Evolutionary conservation across 2,888 invertebrate genomes (phyloP).

Genomic region (Brachyptera putata): DNA sequence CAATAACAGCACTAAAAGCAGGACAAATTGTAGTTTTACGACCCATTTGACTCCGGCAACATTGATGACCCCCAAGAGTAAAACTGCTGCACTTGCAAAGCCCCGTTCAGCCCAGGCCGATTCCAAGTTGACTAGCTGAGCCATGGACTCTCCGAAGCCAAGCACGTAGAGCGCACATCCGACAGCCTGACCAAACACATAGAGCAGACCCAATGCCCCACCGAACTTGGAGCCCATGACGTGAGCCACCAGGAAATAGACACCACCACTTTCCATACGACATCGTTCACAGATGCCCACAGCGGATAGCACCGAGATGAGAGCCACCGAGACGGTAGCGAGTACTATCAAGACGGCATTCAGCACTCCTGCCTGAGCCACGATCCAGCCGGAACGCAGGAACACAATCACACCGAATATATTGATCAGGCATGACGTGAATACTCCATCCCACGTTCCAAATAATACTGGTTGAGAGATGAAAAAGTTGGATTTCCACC

Average conservation of each 20-base stretch:
- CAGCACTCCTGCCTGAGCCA: slow-evolving; percentile 81
- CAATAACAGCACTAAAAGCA: slow-evolving; percentile 77
- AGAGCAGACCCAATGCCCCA: slow-evolving; percentile 86
- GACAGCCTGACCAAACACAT: slow-evolving; percentile 90
- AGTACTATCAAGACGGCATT: slow-evolving; percentile 76
- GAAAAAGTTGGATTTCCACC: slow-evolving; percentile 97
- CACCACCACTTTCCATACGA: slow-evolving; percentile 94
- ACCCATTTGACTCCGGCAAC: slow-evolving; percentile 98
- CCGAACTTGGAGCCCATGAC: slow-evolving; percentile 91
- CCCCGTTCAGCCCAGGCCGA: slow-evolving; percentile 73
- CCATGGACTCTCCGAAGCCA: slow-evolving; percentile 96
- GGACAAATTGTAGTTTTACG: slow-evolving; percentile 86
- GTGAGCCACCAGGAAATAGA: slow-evolving; percentile 91
- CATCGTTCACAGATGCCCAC: slow-evolving; percentile 96
- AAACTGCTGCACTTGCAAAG: slow-evolving; percentile 82
- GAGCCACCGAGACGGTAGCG: slow-evolving; percentile 81
- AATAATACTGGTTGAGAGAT: slow-evolving; percentile 93
- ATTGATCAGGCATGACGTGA: slow-evolving; percentile 94
- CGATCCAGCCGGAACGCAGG: slow-evolving; percentile 95
- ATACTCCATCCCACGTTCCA: slow-evolving; percentile 98
- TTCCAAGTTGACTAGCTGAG: slow-evolving; percentile 69
- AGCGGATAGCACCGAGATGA: slow-evolving; percentile 90
- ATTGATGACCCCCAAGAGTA: slow-evolving; percentile 85
- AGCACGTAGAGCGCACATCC: slow-evolving; percentile 94
- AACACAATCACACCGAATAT: slow-evolving; percentile 98